Evolutionary conservation across 2,888 invertebrate species (phyloP), one percentile per base, ranked within the genome.

Genomic region (Drosophila mercatorum): DNA sequence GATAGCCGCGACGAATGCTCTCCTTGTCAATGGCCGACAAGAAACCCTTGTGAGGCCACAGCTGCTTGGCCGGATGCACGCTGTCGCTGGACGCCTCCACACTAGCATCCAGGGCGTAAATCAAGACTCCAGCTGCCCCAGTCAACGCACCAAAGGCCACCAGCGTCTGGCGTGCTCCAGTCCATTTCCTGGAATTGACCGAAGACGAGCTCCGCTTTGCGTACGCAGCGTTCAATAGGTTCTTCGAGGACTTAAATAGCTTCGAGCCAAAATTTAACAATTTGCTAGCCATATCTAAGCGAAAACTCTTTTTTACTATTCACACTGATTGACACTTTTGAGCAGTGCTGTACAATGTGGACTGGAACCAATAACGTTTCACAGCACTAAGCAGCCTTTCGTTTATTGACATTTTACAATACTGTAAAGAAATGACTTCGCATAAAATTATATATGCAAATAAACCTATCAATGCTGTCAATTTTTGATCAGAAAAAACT

Each of bases 1-100:
- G 97, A 92, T 97, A 98, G 46, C 98, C 98, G 87, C 98, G 95
- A 59, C 98, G 95, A 66, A 97, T 94, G 90, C 97, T 97, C 65
- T 96, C 95, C 94, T 98, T 98, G 93, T 99, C 98, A 34, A 98
- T 92, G 8, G 98, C 94, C 51, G 94, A 93, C 83, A 98, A 95
- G 71, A 94, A 86, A 22, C 98, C 97, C 61, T 94, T 94, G 89
- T 98, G 98, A 79, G 93, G 95, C 99, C 99, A 99, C 4, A 96
- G 96, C 89, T 96, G 95, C 36, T 95, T 94, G 0, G 97, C 96
- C 5, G 98, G 94, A 92, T 98, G 98, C 26, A 98, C 95, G 80
- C 95, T 95, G 38, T 95, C 92, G 0, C 96, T 97, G 0, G 95
- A 94, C 1, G 98, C 98, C 84, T 95, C 95, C 31, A 98, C 97